Evolutionary conservation across 2,888 invertebrate species (phyloP), one percentile per base, ranked within the genome.

Genomic region (Amphimallon solstitiale): DNA sequence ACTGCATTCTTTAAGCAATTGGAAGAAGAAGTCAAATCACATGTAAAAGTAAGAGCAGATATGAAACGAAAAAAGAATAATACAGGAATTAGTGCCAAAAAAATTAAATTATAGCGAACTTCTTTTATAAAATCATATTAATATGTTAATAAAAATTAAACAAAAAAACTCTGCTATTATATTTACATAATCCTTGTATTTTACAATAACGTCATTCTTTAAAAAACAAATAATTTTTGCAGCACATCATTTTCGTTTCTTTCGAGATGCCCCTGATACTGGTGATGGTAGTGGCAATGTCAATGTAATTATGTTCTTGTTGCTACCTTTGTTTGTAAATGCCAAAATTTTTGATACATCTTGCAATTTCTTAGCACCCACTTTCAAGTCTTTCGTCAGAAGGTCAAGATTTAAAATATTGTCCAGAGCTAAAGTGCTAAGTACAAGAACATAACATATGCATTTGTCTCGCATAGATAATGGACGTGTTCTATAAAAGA

Each of bases 1-100:
- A 92, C 90, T 74, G 89, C 92, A 0, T 96, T 97, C 87, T 97
- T 97, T 84, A 88, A 87, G 54, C 90, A 93, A 78, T 83, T 97
- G 4, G 93, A 96, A 80, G 93, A 95, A 74, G 88, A 93, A 77
- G 88, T 88, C 0, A 81, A 84, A 10, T 81, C 82, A 67, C 84
- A 85, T 34, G 84, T 87, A 51, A 85, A 86, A 69, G 76, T 81
- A 0, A 87, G 87, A 73, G 80, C 80, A 52, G 21, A 74, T 73
- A 34, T 70, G 63, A 73, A 71, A 40, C 71, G 70, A 34, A 78
- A 79, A 43, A 72, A 68, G 78, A 79, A 78, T 46, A 82, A 81
- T 71, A 76, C 80, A 73, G 67, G 73, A 6, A 49, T 80, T 45
- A 84, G 85, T 48, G 88, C 89, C 1, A 86, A 88, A 70, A 89